Conservation (phyloP, 2,888 invertebrate genomes). For the Ormia ochracea region DNA sequence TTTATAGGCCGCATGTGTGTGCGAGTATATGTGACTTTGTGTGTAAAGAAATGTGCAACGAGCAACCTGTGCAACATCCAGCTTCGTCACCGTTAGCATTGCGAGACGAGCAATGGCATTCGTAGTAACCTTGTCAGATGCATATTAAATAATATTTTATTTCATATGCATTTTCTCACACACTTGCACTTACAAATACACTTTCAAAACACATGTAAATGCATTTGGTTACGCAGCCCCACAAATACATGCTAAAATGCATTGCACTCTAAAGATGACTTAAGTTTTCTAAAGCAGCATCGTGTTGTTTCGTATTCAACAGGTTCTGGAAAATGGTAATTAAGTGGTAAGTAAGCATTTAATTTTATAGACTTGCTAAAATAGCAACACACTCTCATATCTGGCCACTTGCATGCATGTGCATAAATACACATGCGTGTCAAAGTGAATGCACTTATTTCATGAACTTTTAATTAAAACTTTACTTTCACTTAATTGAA, state of each 20-base stretch:
- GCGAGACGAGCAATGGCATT: neutral
- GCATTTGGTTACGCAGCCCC: neutral
- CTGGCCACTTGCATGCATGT: neutral
- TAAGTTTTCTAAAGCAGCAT: conserved; percentile 24
- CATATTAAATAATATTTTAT: conserved; percentile 52
- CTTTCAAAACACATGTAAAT: neutral
- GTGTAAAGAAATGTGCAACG: conserved; percentile 43
- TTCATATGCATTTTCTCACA: conserved; percentile 46
- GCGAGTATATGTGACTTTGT: neutral
- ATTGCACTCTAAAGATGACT: conserved; percentile 53
- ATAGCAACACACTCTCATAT: neutral
- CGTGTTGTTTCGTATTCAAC: conserved; percentile 51
- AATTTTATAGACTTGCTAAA: conserved; percentile 15
- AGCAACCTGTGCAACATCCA: conserved; percentile 46
- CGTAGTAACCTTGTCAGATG: conserved; percentile 42
- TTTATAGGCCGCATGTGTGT: conserved; percentile 4
- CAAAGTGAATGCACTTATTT: conserved; percentile 25
- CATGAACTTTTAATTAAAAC: conserved; percentile 57
- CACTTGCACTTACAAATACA: neutral
- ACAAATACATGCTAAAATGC: conserved; percentile 26
- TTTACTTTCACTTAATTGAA: conserved; percentile 52
- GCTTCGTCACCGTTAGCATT: conserved; percentile 24
- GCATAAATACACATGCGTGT: neutral
- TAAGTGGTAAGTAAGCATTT: conserved; percentile 59
- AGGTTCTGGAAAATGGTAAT: conserved; percentile 62